These are phyloP conservation scores for Brachyhypopomus gauderio DNA, from an alignment of 2,113 vertebrate species.

Conservation along the genomic window DNA sequence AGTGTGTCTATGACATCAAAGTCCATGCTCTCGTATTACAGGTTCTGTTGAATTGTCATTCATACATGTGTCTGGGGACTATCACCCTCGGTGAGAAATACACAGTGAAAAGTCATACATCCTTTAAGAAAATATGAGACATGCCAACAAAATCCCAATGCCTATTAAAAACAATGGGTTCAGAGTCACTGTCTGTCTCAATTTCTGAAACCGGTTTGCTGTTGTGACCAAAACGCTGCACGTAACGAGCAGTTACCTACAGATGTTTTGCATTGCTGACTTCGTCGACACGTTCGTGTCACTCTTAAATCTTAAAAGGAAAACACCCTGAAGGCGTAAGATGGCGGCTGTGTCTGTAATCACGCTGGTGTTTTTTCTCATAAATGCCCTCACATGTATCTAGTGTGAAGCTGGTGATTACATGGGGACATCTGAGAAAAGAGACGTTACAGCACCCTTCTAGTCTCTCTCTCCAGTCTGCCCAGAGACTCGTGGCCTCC, in stretches of 20 bases:
- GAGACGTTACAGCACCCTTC: not conserved
- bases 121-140: conserved; percentile 12
- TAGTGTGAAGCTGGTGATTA: not conserved
- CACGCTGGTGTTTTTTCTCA: not conserved
- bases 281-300: not conserved
- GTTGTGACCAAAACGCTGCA: not conserved
- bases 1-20: conserved; percentile 6
- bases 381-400: not conserved
- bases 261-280: not conserved
- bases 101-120: not conserved
- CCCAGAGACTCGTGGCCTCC: too few species aligned
- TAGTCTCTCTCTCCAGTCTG: not conserved
- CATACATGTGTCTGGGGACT: conserved; percentile 22
- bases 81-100: not conserved
- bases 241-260: not conserved
- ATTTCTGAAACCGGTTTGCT: not conserved
- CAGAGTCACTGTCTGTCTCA: not conserved
- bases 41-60: not conserved
- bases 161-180: not conserved
- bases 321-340: not conserved
- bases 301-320: not conserved
- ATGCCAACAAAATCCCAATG: not conserved
- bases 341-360: not conserved
- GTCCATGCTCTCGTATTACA: not conserved
- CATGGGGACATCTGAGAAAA: not conserved